Evolutionary conservation across 2,797 vertebrate genomes (phyloP).

Genomic region (Coranthus polyacanthus): DNA sequence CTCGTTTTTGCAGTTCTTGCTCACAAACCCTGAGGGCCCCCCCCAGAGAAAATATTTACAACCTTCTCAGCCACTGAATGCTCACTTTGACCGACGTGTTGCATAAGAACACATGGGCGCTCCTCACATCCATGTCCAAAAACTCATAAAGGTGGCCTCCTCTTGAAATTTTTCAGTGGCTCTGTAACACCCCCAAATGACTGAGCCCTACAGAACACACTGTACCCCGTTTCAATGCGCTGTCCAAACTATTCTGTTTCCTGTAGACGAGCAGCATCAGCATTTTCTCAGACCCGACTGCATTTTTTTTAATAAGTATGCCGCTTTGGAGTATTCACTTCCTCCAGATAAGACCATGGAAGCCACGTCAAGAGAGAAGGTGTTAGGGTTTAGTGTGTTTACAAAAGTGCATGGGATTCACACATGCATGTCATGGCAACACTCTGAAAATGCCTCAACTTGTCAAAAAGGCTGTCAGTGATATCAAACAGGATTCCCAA

Average conservation of each 20-base stretch:
- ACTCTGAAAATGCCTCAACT: no score
- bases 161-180: slow-evolving; percentile 21
- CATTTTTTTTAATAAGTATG: no score
- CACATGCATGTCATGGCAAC: no score
- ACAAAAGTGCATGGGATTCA: no score
- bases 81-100: slow-evolving; percentile 50
- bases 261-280: no score
- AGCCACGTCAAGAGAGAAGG: no score
- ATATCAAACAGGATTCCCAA: slow-evolving; percentile 32
- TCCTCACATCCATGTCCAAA: slow-evolving; percentile 28
- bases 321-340: no score
- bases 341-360: no score
- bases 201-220: slow-evolving; percentile 40
- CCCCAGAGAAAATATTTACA: slow-evolving; percentile 52
- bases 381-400: no score
- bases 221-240: slow-evolving; percentile 25
- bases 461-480: slow-evolving; percentile 19
- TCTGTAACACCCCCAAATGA: slow-evolving; percentile 3
- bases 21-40: slow-evolving; percentile 27
- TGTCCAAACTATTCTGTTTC: slow-evolving; percentile 39
- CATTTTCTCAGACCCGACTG: no score
- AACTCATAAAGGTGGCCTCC: slow-evolving; percentile 29
- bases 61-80: slow-evolving; percentile 18
- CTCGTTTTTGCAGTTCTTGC: slow-evolving; percentile 30
- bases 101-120: slow-evolving; percentile 39